Conservation (phyloP, 2,113 vertebrate genomes). For the Saguinus imperator region DNA sequence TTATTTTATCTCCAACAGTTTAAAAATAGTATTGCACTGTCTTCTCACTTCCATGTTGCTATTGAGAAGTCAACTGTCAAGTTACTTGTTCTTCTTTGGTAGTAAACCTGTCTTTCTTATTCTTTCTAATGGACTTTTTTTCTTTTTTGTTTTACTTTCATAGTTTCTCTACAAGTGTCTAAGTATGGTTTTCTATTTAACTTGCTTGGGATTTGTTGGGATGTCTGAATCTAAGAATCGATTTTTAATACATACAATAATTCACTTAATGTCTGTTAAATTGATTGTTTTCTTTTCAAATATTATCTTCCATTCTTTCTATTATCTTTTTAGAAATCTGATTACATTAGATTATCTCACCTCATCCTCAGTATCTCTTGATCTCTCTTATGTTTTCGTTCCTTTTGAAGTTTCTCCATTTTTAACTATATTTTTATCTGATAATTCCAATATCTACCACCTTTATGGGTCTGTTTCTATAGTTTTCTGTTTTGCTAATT, state of each 20-base stretch:
- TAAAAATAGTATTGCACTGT: constrained; percentile 11
- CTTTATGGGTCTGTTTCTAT: neutral
- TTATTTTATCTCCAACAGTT: constrained; percentile 4
- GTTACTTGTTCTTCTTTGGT: neutral
- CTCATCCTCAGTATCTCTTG: neutral
- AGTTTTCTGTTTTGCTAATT: neutral
- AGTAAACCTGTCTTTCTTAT: neutral
- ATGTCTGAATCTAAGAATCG: neutral
- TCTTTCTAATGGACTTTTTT: neutral
- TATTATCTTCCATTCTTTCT: neutral
- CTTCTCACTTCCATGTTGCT: neutral
- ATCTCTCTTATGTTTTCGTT: neutral
- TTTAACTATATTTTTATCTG: neutral
- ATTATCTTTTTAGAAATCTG: neutral
- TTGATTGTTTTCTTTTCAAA: neutral
- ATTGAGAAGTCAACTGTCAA: neutral
- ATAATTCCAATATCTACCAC: neutral
- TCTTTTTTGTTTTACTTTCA: neutral
- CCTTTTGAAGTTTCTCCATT: neutral
- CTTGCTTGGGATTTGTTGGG: neutral
- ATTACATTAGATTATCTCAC: neutral
- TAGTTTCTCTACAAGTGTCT: neutral
- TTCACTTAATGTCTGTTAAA: neutral
- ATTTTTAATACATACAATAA: neutral
- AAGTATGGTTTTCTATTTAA: neutral